Evolutionary conservation across 2,888 invertebrate species (phyloP).

Genomic region (Yponomeuta plumbellus): DNA sequence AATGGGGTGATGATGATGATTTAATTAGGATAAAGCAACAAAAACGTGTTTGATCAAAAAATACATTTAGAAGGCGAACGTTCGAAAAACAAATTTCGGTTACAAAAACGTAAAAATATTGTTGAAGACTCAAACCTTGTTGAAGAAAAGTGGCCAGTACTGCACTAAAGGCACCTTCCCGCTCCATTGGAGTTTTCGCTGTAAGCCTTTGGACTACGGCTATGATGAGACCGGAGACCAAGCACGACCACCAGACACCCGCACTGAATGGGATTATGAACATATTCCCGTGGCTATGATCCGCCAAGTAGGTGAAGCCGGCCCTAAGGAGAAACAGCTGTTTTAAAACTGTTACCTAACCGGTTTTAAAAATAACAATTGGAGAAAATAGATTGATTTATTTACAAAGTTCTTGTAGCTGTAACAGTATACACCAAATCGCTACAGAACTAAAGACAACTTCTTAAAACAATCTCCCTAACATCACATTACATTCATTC

Average conservation of each 20-base stretch:
- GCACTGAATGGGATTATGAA: slow-evolving; percentile 53
- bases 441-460: too few relatives aligned
- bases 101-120: not conserved
- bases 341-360: too few relatives aligned
- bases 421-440: not conserved
- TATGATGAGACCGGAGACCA: slow-evolving; percentile 39
- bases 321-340: slow-evolving; percentile 34
- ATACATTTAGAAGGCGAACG: too few relatives aligned
- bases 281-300: slow-evolving; percentile 61
- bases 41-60: too few relatives aligned
- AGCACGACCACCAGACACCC: slow-evolving; percentile 49
- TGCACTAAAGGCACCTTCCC: slow-evolving; percentile 48
- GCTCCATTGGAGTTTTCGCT: slow-evolving; percentile 40
- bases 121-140: slow-evolving; percentile 41
- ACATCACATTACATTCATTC: too few relatives aligned
- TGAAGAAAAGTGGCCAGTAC: slow-evolving; percentile 58
- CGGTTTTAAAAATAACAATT: too few relatives aligned
- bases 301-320: slow-evolving; percentile 59
- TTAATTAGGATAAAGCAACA: not conserved
- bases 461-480: too few relatives aligned
- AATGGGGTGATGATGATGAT: too few relatives aligned
- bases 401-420: too few relatives aligned
- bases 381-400: too few relatives aligned
- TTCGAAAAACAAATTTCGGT: too few relatives aligned
- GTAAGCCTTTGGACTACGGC: slow-evolving; percentile 44